Percentiles rank a stretch among this genome's conserved stretches.
Evolutionary conservation across 1,140 invertebrate species (phyloP).

Genomic region (Listronotus oregonensis): DNA sequence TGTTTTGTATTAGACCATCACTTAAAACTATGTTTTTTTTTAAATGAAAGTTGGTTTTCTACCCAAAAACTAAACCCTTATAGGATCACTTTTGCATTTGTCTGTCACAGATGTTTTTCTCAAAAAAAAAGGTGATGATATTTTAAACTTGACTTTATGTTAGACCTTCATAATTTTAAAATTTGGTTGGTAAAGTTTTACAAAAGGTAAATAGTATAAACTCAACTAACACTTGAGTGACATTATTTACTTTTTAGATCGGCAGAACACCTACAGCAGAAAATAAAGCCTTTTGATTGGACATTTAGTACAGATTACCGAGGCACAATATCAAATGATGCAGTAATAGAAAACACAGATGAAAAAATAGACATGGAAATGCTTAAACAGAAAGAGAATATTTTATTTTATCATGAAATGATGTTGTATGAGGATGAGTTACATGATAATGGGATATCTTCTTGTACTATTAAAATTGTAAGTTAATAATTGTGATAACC

Average conservation of each 20-base stretch:
- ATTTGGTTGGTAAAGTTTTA: too few species aligned
- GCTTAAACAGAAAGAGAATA: conserved; percentile 87
- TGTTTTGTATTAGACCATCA: too few species aligned
- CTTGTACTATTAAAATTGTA: conserved; percentile 92
- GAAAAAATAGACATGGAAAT: conserved; percentile 89
- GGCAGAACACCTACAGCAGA: conserved; percentile 72
- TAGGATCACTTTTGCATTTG: too few species aligned
- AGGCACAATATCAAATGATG: conserved; percentile 75
- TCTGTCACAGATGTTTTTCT: too few species aligned
- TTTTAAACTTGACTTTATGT: too few species aligned
- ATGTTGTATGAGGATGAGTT: conserved; percentile 97
- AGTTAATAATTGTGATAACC: conserved; percentile 52
- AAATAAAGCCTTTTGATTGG: conserved; percentile 94
- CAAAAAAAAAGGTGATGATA: too few species aligned
- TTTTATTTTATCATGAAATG: conserved; percentile 93
- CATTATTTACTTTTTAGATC: conserved; percentile 51
- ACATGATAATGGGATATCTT: conserved; percentile 95
- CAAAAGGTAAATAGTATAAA: too few species aligned
- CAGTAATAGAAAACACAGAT: conserved; percentile 66
- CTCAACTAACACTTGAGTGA: too few species aligned
- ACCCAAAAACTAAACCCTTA: too few species aligned
- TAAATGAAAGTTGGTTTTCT: too few species aligned
- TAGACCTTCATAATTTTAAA: too few species aligned
- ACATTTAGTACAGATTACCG: conserved; percentile 95
- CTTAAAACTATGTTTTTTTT: too few species aligned